Evolutionary conservation across 2,113 vertebrate species (phyloP).

Genomic region (Spheniscus mendiculus): DNA sequence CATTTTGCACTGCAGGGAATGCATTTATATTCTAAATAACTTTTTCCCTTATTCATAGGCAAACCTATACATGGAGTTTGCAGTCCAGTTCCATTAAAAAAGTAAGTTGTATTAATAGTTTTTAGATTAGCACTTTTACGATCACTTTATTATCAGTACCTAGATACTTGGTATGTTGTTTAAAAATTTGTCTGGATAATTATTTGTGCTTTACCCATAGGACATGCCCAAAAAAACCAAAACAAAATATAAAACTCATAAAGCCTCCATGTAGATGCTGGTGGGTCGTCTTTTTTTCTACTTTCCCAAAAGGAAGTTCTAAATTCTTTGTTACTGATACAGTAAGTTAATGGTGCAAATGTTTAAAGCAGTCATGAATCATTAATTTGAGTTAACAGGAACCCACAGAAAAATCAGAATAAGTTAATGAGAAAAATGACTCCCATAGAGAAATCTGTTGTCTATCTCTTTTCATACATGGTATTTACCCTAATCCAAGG

Average conservation of each 20-base stretch:
- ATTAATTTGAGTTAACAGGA: neutral
- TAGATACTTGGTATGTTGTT: neutral
- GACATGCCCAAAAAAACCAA: neutral
- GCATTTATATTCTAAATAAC: neutral
- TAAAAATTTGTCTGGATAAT: neutral
- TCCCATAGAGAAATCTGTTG: neutral
- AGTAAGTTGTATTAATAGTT: neutral
- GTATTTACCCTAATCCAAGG: neutral
- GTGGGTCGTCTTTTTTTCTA: neutral
- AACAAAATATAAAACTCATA: neutral
- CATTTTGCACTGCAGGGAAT: neutral
- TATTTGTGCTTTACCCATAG: neutral
- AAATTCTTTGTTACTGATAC: neutral
- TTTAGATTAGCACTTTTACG: neutral
- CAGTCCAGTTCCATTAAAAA: neutral
- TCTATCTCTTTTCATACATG: neutral
- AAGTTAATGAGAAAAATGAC: neutral
- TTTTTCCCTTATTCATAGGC: neutral
- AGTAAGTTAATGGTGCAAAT: neutral
- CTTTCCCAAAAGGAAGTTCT: neutral
- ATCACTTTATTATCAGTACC: neutral
- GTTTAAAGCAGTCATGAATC: slow-evolving; percentile 25
- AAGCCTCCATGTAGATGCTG: neutral
- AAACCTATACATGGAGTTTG: neutral
- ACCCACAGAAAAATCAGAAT: neutral